Conservation (phyloP, 2,888 invertebrate species). For the Agrenia bidenticulata region DNA sequence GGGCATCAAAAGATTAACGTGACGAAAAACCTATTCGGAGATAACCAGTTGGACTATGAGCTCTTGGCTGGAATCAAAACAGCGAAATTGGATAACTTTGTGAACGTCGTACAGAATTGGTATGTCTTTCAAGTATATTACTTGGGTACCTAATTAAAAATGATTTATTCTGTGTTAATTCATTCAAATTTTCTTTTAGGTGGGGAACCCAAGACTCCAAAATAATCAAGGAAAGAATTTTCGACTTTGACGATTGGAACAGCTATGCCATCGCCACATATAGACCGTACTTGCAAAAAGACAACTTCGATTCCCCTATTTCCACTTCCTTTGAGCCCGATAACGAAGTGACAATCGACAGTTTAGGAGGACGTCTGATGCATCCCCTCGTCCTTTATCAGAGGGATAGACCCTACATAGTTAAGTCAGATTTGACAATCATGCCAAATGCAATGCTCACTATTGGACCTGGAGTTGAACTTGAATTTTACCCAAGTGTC, state of each 20-base stretch:
- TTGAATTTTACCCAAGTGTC: constrained; percentile 94
- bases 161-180: constrained; percentile 1
- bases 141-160: constrained; percentile 4
- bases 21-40: constrained; percentile 82
- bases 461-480: constrained; percentile 81
- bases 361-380: constrained; percentile 74
- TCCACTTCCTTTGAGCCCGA: constrained; percentile 67
- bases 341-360: constrained; percentile 64
- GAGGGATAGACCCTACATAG: constrained; percentile 71
- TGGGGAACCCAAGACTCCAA: constrained; percentile 82
- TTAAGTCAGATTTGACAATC: constrained; percentile 88
- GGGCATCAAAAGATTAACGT: constrained; percentile 93
- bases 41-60: constrained; percentile 82
- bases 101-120: constrained; percentile 92
- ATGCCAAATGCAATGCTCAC: constrained; percentile 89
- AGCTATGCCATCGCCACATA: constrained; percentile 91
- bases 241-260: constrained; percentile 99
- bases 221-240: constrained; percentile 78
- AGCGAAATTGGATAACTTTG: constrained; percentile 78
- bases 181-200: constrained; percentile 8
- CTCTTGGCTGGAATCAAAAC: constrained; percentile 83
- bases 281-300: constrained; percentile 79
- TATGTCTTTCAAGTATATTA: constrained; percentile 10
- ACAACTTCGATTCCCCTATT: constrained; percentile 73
- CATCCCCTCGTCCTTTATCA: constrained; percentile 67